Evolutionary conservation across 1,140 invertebrate species (phyloP).

Genomic region (Sinella curviseta): DNA sequence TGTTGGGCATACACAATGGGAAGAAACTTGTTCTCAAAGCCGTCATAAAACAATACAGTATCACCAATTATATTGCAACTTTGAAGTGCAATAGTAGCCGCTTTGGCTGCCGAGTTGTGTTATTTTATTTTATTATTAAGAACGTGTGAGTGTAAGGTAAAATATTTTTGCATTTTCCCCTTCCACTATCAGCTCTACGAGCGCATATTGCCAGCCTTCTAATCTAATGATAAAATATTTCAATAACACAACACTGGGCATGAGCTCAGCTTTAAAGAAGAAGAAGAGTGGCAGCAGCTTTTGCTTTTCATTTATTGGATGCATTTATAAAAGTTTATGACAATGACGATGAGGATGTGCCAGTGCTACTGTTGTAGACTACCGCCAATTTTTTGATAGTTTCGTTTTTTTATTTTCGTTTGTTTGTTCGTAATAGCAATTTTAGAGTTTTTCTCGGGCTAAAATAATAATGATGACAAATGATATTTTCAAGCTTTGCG

Average conservation of each 20-base stretch:
- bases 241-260: not conserved
- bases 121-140: too few species aligned
- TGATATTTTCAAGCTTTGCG: not conserved
- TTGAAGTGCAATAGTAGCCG: not conserved
- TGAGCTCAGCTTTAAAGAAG: slow-evolving; percentile 1
- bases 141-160: not conserved
- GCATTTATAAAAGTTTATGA: not conserved
- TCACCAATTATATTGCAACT: slow-evolving; percentile 18
- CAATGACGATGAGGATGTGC: too few species aligned
- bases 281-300: not conserved
- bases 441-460: not conserved
- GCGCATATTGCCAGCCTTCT: slow-evolving; percentile 17
- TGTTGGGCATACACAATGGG: not conserved
- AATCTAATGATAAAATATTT: not conserved
- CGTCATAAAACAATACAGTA: slow-evolving; percentile 18
- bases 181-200: not conserved
- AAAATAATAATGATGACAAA: slow-evolving; percentile 4
- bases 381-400: too few species aligned
- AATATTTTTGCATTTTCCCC: slow-evolving; percentile 17
- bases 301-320: not conserved
- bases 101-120: not conserved
- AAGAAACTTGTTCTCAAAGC: slow-evolving; percentile 25
- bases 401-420: too few species aligned
- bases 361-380: too few species aligned
- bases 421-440: not conserved